Base-by-base conservation (phyloP, 2,113 vertebrate species). In the Odontesthes bonariensis region DNA sequence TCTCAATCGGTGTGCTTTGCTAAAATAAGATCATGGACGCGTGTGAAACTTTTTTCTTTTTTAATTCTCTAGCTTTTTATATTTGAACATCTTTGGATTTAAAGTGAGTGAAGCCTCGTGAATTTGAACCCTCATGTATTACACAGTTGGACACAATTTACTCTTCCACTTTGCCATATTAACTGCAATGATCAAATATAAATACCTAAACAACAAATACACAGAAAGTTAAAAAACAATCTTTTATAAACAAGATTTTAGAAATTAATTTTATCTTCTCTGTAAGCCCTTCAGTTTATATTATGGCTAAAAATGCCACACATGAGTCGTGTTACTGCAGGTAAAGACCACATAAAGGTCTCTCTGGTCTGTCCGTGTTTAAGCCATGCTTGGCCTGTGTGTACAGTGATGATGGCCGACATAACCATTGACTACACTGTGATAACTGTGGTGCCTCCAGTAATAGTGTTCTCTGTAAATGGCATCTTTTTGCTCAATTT, bases 321-420 rank as follows among this genome's bases (percentile, higher is more conserved):
- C 63, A 33, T 38, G 64, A 74, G 59, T 56, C 19, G 32, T 58
- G 46, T 81, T 79, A 75, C 79, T 91, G 68, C 84, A 90, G 82
- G 86, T 93, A 52, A 72, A 75, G 59, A 75, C 69, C 56, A 71
- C 69, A 38, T 76, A 91, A 92, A 91, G 91, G 89, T 90, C 90
- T 87, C 72, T 20, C 69, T 40, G 84, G 84, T 91, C 87, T 58
- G 75, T 77, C 73, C 82, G 77, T 17, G 82, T 92, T 88, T 89
- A 33, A 63, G 69, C 80, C 3, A 19, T 11, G 22, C 71, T 54
- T 31, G 12, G 33, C 62, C 56, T 40, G 7, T 62, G 57, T 75
- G 55, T 63, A 61, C 70, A 65, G 83, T 91, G 86, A 91, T 92
- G 75, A 84, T 77, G 82, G 79, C 64, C 71, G 92, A 93, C 90